Conservation (phyloP, 2,888 invertebrate genomes). For the Drosophila colorata region DNA sequence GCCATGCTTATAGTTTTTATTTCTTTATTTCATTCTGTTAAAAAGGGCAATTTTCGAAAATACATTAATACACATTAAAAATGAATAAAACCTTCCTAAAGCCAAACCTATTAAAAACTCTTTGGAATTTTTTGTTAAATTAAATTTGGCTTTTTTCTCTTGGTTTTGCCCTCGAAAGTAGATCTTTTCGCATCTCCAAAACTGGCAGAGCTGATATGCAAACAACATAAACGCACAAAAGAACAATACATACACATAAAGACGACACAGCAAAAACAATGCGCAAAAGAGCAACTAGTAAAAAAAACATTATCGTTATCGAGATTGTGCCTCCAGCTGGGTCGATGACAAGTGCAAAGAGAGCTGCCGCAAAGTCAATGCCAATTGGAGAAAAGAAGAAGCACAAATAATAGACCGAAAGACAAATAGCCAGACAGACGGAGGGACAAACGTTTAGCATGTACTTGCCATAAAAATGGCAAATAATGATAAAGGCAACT, state of each 20-base stretch:
- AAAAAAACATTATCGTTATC: slow-evolving; percentile 45
- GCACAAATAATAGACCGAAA: slow-evolving; percentile 19
- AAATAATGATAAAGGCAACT: slow-evolving; percentile 36
- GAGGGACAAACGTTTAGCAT: slow-evolving; percentile 37
- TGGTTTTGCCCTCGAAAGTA: not conserved
- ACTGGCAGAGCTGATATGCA: not conserved
- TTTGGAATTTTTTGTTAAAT: not conserved
- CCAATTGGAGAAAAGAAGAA: slow-evolving; percentile 49
- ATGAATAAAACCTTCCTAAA: too few relatives aligned
- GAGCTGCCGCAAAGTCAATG: slow-evolving; percentile 53
- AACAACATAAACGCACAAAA: slow-evolving; percentile 3
- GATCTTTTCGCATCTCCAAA: not conserved
- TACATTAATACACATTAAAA: too few relatives aligned
- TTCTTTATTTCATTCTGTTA: too few relatives aligned
- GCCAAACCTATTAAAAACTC: too few relatives aligned
- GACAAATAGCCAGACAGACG: slow-evolving; percentile 10
- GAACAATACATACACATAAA: not conserved
- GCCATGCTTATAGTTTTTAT: too few relatives aligned
- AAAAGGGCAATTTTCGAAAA: too few relatives aligned
- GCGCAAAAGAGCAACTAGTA: slow-evolving; percentile 43
- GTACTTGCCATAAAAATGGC: slow-evolving; percentile 65
- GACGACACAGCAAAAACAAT: slow-evolving; percentile 7
- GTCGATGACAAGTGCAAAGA: slow-evolving; percentile 28
- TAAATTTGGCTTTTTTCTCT: not conserved
- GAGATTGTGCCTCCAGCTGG: slow-evolving; percentile 27